A percentile compares a stretch with the other conserved stretches of the same genome.
phyloP scores from a whole-genome alignment of 2,888 invertebrate genomes.

The Pyrrhia umbra region DNA sequence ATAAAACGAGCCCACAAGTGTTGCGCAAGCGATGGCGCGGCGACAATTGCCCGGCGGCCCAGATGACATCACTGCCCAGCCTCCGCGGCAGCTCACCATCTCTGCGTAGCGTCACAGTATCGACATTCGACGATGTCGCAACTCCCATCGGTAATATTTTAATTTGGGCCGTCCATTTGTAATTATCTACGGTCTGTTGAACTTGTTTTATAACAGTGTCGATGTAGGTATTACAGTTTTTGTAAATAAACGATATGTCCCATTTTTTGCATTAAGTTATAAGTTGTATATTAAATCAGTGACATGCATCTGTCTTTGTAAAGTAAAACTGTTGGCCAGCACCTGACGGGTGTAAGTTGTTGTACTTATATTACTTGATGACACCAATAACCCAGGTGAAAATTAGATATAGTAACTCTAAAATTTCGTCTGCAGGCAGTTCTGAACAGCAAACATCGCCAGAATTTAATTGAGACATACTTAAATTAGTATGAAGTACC shows the following conservation, averaged over 20 bases:
- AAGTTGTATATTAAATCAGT: slow-evolving; percentile 17
- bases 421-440: slow-evolving; percentile 3
- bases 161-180: slow-evolving; percentile 66
- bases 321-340: slow-evolving; percentile 30
- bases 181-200: slow-evolving; percentile 68
- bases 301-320: slow-evolving; percentile 28
- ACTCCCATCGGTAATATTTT: slow-evolving; percentile 63
- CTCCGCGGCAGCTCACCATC: slow-evolving; percentile 38
- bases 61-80: slow-evolving; percentile 77
- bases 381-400: slow-evolving; percentile 29
- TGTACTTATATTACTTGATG: slow-evolving; percentile 12
- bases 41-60: slow-evolving; percentile 78
- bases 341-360: background rate
- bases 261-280: slow-evolving; percentile 20
- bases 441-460: background rate
- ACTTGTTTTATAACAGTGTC: slow-evolving; percentile 54
- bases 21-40: slow-evolving; percentile 60
- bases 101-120: slow-evolving; percentile 56
- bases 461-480: slow-evolving; percentile 51
- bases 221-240: slow-evolving; percentile 24
- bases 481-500: slow-evolving; percentile 60
- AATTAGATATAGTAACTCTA: slow-evolving; percentile 17
- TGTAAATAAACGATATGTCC: slow-evolving; percentile 31
- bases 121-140: slow-evolving; percentile 64
- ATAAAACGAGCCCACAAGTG: slow-evolving; percentile 41